A percentile compares a stretch with the other conserved stretches of the same genome.
Conservation (phyloP, 1,140 invertebrate genomes). For the Antheraea mylitta region DNA sequence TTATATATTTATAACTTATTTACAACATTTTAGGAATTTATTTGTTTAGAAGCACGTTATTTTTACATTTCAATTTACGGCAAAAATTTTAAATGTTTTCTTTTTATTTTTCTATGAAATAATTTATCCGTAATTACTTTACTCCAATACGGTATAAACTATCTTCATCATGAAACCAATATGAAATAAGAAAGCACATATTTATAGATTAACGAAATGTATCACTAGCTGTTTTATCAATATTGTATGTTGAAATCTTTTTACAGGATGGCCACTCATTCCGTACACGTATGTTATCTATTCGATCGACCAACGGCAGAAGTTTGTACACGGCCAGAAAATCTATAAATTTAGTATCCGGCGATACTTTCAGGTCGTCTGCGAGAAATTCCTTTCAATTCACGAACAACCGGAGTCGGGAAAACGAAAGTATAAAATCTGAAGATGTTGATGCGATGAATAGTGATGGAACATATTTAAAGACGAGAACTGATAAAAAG, state of each 20-base stretch:
- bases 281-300: slow-evolving; percentile 60
- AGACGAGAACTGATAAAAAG: slow-evolving; percentile 24
- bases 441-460: slow-evolving; percentile 35
- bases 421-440: slow-evolving; percentile 41
- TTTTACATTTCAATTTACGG: too few species aligned
- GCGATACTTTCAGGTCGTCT: slow-evolving; percentile 40
- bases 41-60: too few species aligned
- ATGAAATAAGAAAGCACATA: too few species aligned
- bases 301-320: slow-evolving; percentile 63
- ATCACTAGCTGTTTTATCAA: not conserved
- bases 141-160: too few species aligned
- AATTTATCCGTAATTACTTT: too few species aligned
- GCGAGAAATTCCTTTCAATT: slow-evolving; percentile 49
- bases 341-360: slow-evolving; percentile 48
- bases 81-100: too few species aligned
- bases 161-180: too few species aligned
- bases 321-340: slow-evolving; percentile 55
- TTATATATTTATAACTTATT: too few species aligned
- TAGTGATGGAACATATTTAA: slow-evolving; percentile 34
- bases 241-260: slow-evolving; percentile 10
- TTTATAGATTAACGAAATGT: too few species aligned
- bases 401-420: slow-evolving; percentile 44
- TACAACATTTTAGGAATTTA: too few species aligned
- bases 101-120: too few species aligned
- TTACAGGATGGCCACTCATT: slow-evolving; percentile 69